Conservation (phyloP, 2,888 invertebrate genomes). For the Lucinisca nassula region DNA sequence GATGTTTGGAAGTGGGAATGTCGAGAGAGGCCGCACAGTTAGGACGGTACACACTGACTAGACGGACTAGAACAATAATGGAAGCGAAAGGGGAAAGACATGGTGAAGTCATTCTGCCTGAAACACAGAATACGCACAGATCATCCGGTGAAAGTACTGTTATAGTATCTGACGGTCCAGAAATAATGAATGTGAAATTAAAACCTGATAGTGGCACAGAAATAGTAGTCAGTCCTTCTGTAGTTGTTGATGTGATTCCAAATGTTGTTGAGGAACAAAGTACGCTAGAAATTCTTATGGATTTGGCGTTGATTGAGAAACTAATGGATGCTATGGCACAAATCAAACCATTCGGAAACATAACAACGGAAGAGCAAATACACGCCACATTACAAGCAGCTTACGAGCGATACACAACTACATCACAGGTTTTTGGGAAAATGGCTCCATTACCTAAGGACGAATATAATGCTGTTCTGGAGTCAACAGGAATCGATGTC, state of each 20-base stretch:
- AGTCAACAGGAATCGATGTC: conserved; percentile 68
- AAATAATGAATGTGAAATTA: not conserved
- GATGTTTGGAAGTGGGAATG: conserved; percentile 69
- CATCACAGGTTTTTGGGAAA: conserved; percentile 64
- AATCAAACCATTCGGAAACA: conserved; percentile 63
- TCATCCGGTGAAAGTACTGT: not conserved
- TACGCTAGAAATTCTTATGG: not conserved
- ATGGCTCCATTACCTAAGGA: conserved; percentile 69
- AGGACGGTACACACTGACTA: conserved; percentile 64
- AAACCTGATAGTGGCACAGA: not conserved
- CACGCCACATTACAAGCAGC: conserved; percentile 55
- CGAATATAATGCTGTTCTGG: conserved; percentile 63
- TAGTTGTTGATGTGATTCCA: not conserved
- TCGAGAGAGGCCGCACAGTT: conserved; percentile 65
- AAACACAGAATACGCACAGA: not conserved
- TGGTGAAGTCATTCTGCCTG: not conserved
- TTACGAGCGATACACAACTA: conserved; percentile 63
- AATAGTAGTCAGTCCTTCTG: not conserved
- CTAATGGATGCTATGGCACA: conserved; percentile 58
- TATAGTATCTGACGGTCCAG: not conserved
- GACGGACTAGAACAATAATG: conserved; percentile 67
- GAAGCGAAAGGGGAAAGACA: conserved; percentile 62
- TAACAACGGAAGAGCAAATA: conserved; percentile 66
- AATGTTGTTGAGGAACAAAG: not conserved
- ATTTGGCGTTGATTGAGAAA: conserved; percentile 47